phyloP scores from a whole-genome alignment of 1,140 invertebrate genomes.

The Aphelenchoides besseyi region DNA sequence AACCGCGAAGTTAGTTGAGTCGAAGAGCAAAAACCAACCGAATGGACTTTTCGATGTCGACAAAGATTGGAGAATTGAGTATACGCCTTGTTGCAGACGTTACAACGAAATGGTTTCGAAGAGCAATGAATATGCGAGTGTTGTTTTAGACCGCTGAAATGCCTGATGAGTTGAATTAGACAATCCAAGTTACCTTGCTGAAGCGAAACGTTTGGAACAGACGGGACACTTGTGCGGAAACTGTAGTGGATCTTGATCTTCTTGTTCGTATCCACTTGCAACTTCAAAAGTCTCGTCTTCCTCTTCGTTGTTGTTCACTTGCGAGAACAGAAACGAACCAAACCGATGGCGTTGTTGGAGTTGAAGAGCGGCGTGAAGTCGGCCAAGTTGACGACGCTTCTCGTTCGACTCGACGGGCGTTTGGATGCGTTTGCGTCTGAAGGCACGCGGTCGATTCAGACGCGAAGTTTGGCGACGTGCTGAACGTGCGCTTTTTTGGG shows the following conservation, averaged over 20 bases:
- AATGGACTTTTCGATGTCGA: slow-evolving; percentile 95
- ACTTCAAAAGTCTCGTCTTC: neutral
- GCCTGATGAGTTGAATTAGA: neutral
- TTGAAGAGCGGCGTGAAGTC: neutral
- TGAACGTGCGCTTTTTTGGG: neutral
- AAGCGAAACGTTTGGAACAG: slow-evolving; percentile 35
- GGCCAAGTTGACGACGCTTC: neutral
- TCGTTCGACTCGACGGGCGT: neutral
- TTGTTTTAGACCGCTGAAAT: slow-evolving; percentile 85
- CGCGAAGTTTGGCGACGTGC: neutral
- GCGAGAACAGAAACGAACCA: neutral
- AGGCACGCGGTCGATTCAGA: neutral
- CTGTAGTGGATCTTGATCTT: slow-evolving; percentile 4
- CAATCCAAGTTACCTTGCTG: neutral
- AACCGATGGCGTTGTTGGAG: neutral
- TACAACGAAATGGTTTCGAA: slow-evolving; percentile 87
- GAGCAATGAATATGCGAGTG: slow-evolving; percentile 98
- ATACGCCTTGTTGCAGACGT: slow-evolving; percentile 69
- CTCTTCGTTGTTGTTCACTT: neutral
- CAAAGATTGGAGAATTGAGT: slow-evolving; percentile 99
- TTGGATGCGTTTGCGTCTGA: neutral
- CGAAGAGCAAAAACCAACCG: slow-evolving; percentile 35
- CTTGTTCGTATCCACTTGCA: slow-evolving; percentile 2
- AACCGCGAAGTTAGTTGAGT: slow-evolving; percentile 20
- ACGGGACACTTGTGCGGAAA: slow-evolving; percentile 41